A percentile compares a stretch with the other conserved stretches of the same genome.
These are phyloP conservation scores for Galeopsomyia nigrocyanea DNA, from an alignment of 2,888 invertebrate genomes.

Conservation along the genomic window DNA sequence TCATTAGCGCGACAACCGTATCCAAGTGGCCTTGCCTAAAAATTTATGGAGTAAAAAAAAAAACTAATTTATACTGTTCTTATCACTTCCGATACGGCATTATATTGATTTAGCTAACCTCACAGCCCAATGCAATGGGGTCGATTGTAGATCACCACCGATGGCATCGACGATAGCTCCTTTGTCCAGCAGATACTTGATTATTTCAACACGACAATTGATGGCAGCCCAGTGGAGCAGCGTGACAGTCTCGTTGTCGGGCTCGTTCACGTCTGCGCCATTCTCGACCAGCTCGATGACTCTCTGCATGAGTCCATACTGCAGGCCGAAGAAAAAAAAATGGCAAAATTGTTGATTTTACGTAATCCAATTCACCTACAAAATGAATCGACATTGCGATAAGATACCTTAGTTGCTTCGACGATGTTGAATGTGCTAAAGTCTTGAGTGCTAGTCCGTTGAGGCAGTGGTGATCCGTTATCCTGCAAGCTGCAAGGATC, in stretches of 20 bases:
- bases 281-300: constrained; percentile 90
- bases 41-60: too few species aligned
- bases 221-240: constrained; percentile 99
- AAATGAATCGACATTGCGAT: background rate
- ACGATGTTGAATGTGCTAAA: constrained; percentile 92
- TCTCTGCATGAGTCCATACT: constrained; percentile 90
- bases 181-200: constrained; percentile 87
- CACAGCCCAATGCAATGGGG: constrained; percentile 98
- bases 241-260: constrained; percentile 95
- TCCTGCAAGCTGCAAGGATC: constrained; percentile 53
- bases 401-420: constrained; percentile 87
- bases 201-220: constrained; percentile 95
- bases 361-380: constrained; percentile 8
- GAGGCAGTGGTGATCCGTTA: constrained; percentile 56
- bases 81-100: too few species aligned
- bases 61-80: too few species aligned
- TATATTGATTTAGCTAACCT: constrained; percentile 69
- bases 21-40: constrained; percentile 74
- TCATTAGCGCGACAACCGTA: constrained; percentile 80
- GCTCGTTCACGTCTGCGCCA: constrained; percentile 94
- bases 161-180: constrained; percentile 93
- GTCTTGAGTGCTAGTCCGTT: constrained; percentile 69
- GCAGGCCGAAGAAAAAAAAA: constrained; percentile 4
- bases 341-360: constrained; percentile 41
- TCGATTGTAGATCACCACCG: constrained; percentile 96